Base-by-base conservation (phyloP, 2,888 invertebrate species). In the Tholera decimalis region DNA sequence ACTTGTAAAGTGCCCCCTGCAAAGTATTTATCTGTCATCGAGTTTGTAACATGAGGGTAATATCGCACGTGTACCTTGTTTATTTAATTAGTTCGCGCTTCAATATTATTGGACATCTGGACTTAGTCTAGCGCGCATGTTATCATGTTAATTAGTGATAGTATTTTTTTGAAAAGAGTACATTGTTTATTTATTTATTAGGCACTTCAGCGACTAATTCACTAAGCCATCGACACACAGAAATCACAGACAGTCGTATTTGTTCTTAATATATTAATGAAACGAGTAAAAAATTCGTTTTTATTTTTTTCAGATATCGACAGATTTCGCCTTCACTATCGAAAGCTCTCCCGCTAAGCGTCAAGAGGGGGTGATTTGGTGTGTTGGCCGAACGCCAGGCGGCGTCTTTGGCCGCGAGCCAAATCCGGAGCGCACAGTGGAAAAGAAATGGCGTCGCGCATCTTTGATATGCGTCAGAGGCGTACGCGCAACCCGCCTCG, bases 401-500 rank as follows among this genome's bases (percentile, higher is more conserved):
- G 91, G 91, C 93, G 92, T 93, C 90, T 89, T 89, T 95, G 95
- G 95, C 93, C 39, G 44, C 62, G 51, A 60, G 93, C 95, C 95
- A 95, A 93, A 89, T 88, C 88, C 87, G 84, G 88, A 90, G 89
- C 90, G 84, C 80, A 86, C 90, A 88, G 90, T 89, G 89, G 91
- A 93, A 94, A 94, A 87, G 91, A 94, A 94, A 93, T 89, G 88
- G 88, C 90, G 94, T 93, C 95, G 94, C 95, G 90, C 93, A 93
- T 93, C 94, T 95, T 92, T 89, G 91, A 93, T 93, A 95, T 95
- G 95, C 95, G 95, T 95, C 95, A 95, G 91, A 90, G 88, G 87
- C 92, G 91, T 90, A 83, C 89, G 89, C 92, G 91, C 93, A 89
- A 69, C 71, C 73, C 68, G 65, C 68, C 47, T 28, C 59, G 70